phyloP scores from a whole-genome alignment of 2,113 vertebrate genomes.

The Grammomys dolichurus region DNA sequence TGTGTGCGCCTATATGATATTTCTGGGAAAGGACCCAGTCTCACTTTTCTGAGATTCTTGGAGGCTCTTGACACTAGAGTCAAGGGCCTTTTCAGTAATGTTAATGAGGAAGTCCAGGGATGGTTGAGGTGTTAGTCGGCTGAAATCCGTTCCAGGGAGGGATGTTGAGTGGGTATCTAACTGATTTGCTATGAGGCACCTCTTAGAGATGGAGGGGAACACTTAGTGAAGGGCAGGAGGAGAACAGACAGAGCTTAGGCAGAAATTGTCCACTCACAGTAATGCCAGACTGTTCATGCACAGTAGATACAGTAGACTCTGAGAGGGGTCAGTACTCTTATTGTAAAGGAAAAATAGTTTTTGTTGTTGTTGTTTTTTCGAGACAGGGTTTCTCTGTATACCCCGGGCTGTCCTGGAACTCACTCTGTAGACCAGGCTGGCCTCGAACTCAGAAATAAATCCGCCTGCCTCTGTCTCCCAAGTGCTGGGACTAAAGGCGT shows the following conservation, averaged over 20 bases:
- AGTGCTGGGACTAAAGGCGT: too few species aligned
- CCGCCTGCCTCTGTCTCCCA: too few species aligned
- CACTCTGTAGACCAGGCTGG: too few species aligned
- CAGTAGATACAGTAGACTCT: background rate
- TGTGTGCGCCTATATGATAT: background rate
- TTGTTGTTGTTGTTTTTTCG: too few species aligned
- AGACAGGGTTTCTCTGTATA: too few species aligned
- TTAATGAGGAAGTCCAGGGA: conserved; percentile 43
- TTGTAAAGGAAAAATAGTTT: conserved; percentile 32
- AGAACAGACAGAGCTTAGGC: conserved; percentile 18
- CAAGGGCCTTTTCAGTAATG: conserved; percentile 36
- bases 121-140: background rate
- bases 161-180: conserved; percentile 28
- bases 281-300: background rate
- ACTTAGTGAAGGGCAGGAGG: background rate
- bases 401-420: too few species aligned
- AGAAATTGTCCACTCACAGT: background rate
- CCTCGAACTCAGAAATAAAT: too few species aligned
- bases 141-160: conserved; percentile 33
- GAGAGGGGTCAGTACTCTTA: background rate
- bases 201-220: background rate
- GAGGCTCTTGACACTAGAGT: background rate
- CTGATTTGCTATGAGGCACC: background rate
- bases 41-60: conserved; percentile 38
- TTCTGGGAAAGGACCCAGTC: background rate